Evolutionary conservation across 23 tunicate genomes (phyloP), one percentile per base, ranked within the genome.

Genomic region (Ciona savignyi): DNA sequence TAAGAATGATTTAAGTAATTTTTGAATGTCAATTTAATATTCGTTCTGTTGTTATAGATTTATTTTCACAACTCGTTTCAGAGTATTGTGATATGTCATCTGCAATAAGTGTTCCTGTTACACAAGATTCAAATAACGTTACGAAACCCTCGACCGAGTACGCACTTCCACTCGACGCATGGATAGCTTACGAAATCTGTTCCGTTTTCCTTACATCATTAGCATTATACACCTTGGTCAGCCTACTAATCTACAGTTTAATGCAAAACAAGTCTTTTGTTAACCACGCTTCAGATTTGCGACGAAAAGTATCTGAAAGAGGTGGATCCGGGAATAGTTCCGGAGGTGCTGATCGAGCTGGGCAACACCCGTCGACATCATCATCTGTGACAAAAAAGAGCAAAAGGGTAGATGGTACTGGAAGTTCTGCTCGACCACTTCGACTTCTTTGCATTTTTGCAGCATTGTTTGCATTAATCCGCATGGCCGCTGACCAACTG

Each of bases 401-500:
- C 9, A 25, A 30, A 6, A 30, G 60, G 51, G 33, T 27, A 31
- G 32, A 25, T 22, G 27, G 80, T 23, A 76, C 80, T 4, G 80
- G 80, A 32, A 28, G 51, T 9, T 29, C 71, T 20, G 80, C 80
- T 2, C 15, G 33, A 32, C 60, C 80, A 2, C 80, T 76, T 2
- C 27, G 60, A 23, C 6, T 65, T 2, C 28, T 76, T 56, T 76
- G 80, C 60, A 70, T 76, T 29, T 65, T 31, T 2, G 80, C 71
- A 20, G 32, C 80, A 2, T 32, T 76, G 19, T 76, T 76, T 25
- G 80, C 80, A 2, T 30, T 76, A 24, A 4, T 65, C 3, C 71
- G 80, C 3, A 76, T 76, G 11, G 4, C 23, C 2, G 56, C 80
- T 21, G 80, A 76, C 25, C 80, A 76, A 32, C 28, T 76, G 60